Evolutionary conservation across 2,113 vertebrate genomes (phyloP).

Genomic region (Leiothrix lutea): DNA sequence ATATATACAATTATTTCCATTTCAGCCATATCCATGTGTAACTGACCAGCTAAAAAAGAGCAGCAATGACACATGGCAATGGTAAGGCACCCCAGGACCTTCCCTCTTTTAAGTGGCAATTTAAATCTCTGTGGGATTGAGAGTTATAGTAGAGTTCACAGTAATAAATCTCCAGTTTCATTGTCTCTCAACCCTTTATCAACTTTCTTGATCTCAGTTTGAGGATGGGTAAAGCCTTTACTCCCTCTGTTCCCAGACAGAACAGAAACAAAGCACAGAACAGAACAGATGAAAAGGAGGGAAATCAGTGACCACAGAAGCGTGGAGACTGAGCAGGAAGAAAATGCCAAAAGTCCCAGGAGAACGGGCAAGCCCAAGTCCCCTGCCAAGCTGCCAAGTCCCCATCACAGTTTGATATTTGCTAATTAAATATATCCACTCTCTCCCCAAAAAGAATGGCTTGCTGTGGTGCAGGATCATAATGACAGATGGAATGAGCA

Average conservation of each 20-base stretch:
- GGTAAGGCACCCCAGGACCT: not conserved
- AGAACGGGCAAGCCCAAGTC: not conserved
- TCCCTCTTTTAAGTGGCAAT: not conserved
- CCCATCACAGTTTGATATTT: not conserved
- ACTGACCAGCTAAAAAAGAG: not conserved
- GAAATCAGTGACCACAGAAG: not conserved
- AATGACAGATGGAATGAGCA: not conserved
- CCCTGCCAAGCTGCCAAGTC: not conserved
- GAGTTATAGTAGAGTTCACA: not conserved
- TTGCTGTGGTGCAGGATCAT: not conserved
- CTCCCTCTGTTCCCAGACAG: not conserved
- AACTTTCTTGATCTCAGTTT: not conserved
- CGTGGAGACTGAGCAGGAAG: accelerated
- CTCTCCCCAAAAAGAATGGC: not conserved
- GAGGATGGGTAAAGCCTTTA: not conserved
- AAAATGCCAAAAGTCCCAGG: not conserved
- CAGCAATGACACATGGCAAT: not conserved
- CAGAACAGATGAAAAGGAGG: not conserved
- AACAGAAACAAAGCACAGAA: not conserved
- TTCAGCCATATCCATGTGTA: not conserved
- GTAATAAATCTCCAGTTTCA: not conserved
- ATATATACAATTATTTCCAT: not conserved
- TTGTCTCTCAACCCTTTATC: not conserved
- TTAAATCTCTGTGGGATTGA: not conserved
- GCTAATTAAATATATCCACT: not conserved